phyloP scores from a whole-genome alignment of 2,888 invertebrate genomes.

The Oscheius sp. region DNA sequence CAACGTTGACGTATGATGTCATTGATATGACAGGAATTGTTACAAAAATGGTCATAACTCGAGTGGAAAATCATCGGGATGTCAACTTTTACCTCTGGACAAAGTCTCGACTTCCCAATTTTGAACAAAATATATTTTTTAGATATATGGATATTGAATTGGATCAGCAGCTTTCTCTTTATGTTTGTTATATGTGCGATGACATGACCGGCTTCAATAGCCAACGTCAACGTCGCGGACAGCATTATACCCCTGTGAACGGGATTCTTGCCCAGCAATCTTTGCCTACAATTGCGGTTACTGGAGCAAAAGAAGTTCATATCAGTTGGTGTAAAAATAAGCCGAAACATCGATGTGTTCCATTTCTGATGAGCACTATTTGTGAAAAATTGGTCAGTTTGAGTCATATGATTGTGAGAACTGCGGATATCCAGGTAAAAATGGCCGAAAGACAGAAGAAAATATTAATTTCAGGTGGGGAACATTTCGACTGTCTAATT shows the following conservation, averaged over 20 bases:
- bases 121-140: background rate
- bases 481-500: background rate
- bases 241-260: background rate
- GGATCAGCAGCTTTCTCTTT: conserved; percentile 3
- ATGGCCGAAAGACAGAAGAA: background rate
- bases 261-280: conserved; percentile 31
- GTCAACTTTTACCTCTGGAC: conserved; percentile 30
- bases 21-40: conserved; percentile 8
- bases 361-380: conserved; percentile 18
- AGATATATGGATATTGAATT: conserved; percentile 27
- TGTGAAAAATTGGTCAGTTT: conserved; percentile 27
- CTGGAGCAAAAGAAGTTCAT: background rate
- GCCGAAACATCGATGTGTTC: conserved; percentile 31
- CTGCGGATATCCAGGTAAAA: background rate
- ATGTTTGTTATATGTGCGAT: conserved; percentile 28
- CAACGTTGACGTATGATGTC: conserved; percentile 15
- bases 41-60: conserved; percentile 22
- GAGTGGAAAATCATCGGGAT: conserved; percentile 24
- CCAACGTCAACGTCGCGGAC: background rate
- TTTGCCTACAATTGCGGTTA: conserved; percentile 17
- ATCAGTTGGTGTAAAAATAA: conserved; percentile 6
- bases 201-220: conserved; percentile 7
- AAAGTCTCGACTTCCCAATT: conserved; percentile 4
- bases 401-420: conserved; percentile 19
- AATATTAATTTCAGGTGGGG: too few species aligned